phyloP scores from a whole-genome alignment of 2,113 vertebrate species.

The Pseudolaguvia tuberculata region DNA sequence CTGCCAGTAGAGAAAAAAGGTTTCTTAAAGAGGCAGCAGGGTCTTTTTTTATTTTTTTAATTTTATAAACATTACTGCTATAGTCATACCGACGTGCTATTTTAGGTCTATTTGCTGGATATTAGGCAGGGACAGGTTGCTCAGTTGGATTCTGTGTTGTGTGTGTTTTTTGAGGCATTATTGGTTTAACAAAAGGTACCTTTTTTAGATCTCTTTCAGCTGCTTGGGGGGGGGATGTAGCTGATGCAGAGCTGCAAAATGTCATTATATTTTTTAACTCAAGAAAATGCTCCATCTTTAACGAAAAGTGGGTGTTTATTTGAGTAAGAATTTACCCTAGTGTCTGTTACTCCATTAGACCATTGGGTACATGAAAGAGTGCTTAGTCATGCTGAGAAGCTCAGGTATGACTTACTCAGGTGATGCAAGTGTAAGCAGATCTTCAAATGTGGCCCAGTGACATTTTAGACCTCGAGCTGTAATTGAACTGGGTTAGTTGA shows the following conservation, averaged over 20 bases:
- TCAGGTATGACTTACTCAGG: conserved; percentile 18
- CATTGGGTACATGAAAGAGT: conserved; percentile 17
- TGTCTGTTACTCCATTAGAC: conserved; percentile 4
- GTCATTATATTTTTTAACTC: not conserved
- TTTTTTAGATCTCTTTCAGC: conserved; percentile 33
- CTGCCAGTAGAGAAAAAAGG: conserved; percentile 45
- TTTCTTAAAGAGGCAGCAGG: conserved; percentile 51
- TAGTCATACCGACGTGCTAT: conserved; percentile 35
- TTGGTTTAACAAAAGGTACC: conserved; percentile 35
- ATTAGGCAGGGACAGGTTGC: conserved; percentile 44
- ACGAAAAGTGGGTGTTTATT: no score
- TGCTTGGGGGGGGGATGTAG: conserved; percentile 26
- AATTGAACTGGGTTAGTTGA: conserved; percentile 74
- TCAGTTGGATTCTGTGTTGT: conserved; percentile 39
- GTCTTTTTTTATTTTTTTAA: not conserved
- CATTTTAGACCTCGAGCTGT: conserved; percentile 77
- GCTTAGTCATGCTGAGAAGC: conserved; percentile 43
- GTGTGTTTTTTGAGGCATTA: conserved; percentile 39
- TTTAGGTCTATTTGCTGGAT: conserved; percentile 33
- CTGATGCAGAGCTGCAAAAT: conserved; percentile 11
- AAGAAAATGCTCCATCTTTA: not conserved
- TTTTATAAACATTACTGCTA: conserved; percentile 34
- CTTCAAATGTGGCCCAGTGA: conserved; percentile 70
- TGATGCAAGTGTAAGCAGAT: conserved; percentile 66
- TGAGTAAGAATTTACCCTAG: no score